Evolutionary conservation across 1,140 invertebrate genomes (phyloP).

Genomic region (Heliconius melpomene): DNA sequence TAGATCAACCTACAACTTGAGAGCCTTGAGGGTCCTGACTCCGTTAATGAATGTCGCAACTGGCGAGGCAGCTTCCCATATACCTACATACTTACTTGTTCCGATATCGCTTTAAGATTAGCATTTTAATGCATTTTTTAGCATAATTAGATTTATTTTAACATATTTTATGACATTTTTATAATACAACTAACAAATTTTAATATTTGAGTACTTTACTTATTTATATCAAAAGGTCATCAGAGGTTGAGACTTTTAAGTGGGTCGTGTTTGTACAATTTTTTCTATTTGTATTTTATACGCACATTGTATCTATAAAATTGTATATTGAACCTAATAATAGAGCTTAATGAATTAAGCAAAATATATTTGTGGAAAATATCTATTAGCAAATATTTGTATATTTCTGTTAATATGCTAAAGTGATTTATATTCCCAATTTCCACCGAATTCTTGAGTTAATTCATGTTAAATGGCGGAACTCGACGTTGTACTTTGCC

Average conservation of each 20-base stretch:
- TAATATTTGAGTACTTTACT: background rate
- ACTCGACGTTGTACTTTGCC: too few species aligned
- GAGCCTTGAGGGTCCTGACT: conserved; percentile 5
- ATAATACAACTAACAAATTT: background rate
- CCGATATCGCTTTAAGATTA: conserved; percentile 3
- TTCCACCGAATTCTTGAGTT: too few species aligned
- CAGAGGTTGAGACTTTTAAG: background rate
- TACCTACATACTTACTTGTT: background rate
- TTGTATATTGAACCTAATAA: background rate
- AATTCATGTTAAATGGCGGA: too few species aligned
- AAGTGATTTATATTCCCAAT: too few species aligned
- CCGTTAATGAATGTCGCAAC: background rate
- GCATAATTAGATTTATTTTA: background rate
- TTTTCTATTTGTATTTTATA: background rate
- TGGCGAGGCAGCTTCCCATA: conserved; percentile 13
- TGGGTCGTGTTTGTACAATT: background rate
- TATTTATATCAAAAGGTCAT: background rate
- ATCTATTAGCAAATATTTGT: background rate
- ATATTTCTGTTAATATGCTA: too few species aligned
- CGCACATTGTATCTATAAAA: background rate
- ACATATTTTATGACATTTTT: background rate
- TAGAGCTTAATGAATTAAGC: background rate
- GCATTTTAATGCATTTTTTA: background rate
- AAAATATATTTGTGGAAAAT: background rate
- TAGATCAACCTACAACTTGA: background rate